A percentile compares a stretch with the other conserved stretches of the same genome.
These are phyloP conservation scores for Eilema depressum DNA, from an alignment of 2,888 invertebrate species.

Conservation along the genomic window DNA sequence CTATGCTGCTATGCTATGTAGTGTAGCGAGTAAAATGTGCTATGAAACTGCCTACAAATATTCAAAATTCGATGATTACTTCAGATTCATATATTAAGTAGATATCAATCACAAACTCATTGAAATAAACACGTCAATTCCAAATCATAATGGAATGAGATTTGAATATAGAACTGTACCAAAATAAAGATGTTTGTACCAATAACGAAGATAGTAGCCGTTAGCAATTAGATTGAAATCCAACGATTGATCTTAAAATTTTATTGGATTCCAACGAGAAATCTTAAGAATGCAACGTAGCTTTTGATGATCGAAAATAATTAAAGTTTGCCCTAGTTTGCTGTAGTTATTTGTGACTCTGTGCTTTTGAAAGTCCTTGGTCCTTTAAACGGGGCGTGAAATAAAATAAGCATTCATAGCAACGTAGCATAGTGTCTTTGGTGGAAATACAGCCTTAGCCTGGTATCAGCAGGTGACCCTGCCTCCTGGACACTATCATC, in stretches of 20 bases:
- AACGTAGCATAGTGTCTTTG: too few species aligned
- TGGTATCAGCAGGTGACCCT: too few species aligned
- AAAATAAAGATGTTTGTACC: slow-evolving; percentile 42
- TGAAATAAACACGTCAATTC: slow-evolving; percentile 17
- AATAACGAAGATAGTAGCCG: slow-evolving; percentile 23
- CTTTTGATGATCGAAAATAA: slow-evolving; percentile 8
- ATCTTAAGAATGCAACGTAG: slow-evolving; percentile 32
- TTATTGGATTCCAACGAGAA: slow-evolving; percentile 27
- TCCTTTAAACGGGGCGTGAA: too few species aligned
- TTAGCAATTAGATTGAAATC: slow-evolving; percentile 40
- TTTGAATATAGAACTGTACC: slow-evolving; percentile 30
- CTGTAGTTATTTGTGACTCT: not conserved
- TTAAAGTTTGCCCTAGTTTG: not conserved
- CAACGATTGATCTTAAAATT: slow-evolving; percentile 34
- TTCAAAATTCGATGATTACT: too few species aligned
- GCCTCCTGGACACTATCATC: too few species aligned
- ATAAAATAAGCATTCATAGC: too few species aligned
- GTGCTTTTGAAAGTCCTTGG: too few species aligned
- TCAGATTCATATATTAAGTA: too few species aligned
- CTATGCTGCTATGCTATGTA: too few species aligned
- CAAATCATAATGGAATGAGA: slow-evolving; percentile 16
- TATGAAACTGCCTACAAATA: too few species aligned
- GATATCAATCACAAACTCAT: not conserved
- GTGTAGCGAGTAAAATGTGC: too few species aligned
- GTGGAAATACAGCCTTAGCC: too few species aligned